Evolutionary conservation across 2,888 invertebrate genomes (phyloP).

Genomic region (Nebria salina): DNA sequence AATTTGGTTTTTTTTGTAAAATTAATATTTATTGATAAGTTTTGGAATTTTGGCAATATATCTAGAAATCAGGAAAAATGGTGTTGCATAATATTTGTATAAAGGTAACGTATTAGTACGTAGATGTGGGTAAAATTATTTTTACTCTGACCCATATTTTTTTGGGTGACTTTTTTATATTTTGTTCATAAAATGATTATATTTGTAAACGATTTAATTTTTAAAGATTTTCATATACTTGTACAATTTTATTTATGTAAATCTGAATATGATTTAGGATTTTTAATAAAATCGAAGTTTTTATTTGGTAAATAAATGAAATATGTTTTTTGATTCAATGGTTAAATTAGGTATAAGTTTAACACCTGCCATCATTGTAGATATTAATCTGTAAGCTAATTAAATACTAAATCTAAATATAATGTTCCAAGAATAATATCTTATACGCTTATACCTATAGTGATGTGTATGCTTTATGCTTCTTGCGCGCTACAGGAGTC

Average conservation of each 20-base stretch:
- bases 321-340: not conserved
- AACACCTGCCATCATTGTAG: not conserved
- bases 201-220: not conserved
- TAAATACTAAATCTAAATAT: constrained; percentile 14
- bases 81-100: constrained; percentile 14
- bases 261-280: too few species aligned
- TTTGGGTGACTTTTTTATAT: not conserved
- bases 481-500: constrained; percentile 7
- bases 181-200: not conserved
- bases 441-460: not conserved
- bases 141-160: not conserved
- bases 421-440: constrained; percentile 10
- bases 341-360: constrained; percentile 8
- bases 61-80: too few species aligned
- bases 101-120: not conserved
- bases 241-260: too few species aligned
- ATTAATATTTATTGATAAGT: not conserved
- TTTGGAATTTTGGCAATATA: not conserved
- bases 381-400: constrained; percentile 15
- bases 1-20: not conserved
- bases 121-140: not conserved
- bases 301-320: too few species aligned
- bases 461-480: not conserved
- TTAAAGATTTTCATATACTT: too few species aligned
- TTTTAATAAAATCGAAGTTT: too few species aligned